Conservation (phyloP, 2,888 invertebrate genomes). For the Dicranocentrus wangi region DNA sequence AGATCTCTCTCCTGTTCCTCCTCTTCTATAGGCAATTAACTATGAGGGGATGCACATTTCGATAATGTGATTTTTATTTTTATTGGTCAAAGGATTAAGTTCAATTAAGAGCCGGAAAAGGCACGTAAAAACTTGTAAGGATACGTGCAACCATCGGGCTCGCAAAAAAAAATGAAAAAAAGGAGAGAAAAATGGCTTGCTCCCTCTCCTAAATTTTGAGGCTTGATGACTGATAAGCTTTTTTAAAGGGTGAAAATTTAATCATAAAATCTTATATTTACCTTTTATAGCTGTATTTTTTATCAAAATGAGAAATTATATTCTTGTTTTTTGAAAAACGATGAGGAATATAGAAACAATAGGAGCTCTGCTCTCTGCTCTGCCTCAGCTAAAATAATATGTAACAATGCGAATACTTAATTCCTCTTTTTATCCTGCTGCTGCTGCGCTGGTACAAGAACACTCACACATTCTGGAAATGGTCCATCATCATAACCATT, state of each 20-base stretch:
- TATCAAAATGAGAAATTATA: background rate
- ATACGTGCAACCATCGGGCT: conserved; percentile 8
- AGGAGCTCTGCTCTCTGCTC: too few species aligned
- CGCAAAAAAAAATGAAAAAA: too few species aligned
- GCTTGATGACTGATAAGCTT: conserved; percentile 45
- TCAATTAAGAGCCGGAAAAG: conserved; percentile 51
- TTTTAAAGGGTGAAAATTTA: conserved; percentile 61
- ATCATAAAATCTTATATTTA: conserved; percentile 57
- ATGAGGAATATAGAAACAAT: background rate
- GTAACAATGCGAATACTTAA: too few species aligned
- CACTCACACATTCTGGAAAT: conserved; percentile 42
- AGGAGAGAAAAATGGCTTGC: too few species aligned
- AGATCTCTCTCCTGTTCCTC: background rate
- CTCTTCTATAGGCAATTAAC: too few species aligned
- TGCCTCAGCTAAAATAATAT: too few species aligned
- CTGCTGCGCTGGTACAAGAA: conserved; percentile 18
- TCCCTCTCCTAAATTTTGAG: conserved; percentile 1
- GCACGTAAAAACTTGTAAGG: conserved; percentile 4
- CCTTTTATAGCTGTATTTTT: conserved; percentile 33
- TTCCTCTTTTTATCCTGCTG: too few species aligned
- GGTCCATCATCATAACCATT: conserved; percentile 35
- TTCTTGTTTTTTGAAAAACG: too few species aligned
- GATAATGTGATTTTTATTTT: conserved; percentile 27
- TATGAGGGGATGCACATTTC: conserved; percentile 17
- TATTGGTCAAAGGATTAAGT: conserved; percentile 45